A percentile compares a stretch with the other conserved stretches of the same genome.
Evolutionary conservation across 2,888 invertebrate species (phyloP).

Genomic region (Tipula helvola): DNA sequence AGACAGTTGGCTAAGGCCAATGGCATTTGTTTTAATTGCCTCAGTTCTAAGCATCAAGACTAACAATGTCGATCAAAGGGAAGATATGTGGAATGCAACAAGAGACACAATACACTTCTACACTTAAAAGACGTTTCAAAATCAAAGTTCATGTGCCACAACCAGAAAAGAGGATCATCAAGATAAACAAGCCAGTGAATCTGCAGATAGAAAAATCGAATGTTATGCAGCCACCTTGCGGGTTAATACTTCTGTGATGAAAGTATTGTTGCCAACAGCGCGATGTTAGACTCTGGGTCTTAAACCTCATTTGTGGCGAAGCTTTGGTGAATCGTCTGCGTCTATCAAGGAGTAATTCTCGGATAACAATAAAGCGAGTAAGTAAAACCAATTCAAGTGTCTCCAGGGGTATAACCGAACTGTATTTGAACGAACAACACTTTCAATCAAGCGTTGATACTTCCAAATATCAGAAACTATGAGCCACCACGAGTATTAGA

Average conservation of each 20-base stretch:
- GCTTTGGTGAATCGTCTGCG: background rate
- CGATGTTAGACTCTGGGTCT: background rate
- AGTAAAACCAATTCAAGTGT: background rate
- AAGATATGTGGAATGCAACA: too few species aligned
- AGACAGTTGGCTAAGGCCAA: too few species aligned
- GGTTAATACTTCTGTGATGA: background rate
- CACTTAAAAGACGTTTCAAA: background rate
- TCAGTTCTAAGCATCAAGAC: too few species aligned
- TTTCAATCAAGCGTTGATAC: background rate
- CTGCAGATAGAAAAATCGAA: background rate
- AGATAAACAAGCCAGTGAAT: too few species aligned
- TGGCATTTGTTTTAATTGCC: background rate
- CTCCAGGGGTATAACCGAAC: background rate
- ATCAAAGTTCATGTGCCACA: background rate
- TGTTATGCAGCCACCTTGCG: background rate
- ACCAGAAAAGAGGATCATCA: background rate
- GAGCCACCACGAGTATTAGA: background rate
- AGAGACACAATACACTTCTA: too few species aligned
- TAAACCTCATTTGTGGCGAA: background rate
- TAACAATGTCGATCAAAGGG: too few species aligned
- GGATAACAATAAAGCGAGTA: background rate
- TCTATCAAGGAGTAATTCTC: background rate
- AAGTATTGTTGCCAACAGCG: background rate
- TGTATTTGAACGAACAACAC: background rate
- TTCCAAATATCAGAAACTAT: background rate